Percentiles rank a stretch among this genome's conserved stretches.
These are phyloP conservation scores for Xenopus laevis DNA, from an alignment of 2,113 vertebrate genomes.

Conservation along the genomic window DNA sequence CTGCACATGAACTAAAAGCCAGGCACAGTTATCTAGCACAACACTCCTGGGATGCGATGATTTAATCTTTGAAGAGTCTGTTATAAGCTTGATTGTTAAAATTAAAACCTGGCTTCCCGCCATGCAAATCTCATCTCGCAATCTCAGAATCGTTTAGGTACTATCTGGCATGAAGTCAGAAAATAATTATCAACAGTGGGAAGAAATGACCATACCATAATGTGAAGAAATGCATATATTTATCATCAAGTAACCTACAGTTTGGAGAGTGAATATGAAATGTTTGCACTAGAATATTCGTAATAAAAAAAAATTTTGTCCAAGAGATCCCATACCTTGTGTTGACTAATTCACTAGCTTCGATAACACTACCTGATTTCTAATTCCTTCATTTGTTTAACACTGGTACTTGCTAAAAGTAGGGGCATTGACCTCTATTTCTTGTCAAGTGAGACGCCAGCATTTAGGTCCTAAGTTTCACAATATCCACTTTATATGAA, in stretches of 20 bases:
- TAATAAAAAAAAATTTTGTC: too few relatives aligned
- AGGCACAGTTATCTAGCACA: not conserved
- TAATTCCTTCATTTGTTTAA: too few relatives aligned
- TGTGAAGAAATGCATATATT: slow-evolving; percentile 18
- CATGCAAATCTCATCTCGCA: slow-evolving; percentile 19
- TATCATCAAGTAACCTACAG: not conserved
- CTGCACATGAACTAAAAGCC: slow-evolving; percentile 3
- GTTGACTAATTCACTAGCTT: too few relatives aligned
- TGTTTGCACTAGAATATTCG: too few relatives aligned
- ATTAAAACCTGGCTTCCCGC: slow-evolving; percentile 47
- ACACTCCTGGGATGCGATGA: slow-evolving; percentile 6
- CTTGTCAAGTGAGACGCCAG: too few relatives aligned
- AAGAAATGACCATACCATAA: slow-evolving; percentile 26
- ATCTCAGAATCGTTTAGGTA: slow-evolving; percentile 4
- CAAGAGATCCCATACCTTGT: too few relatives aligned
- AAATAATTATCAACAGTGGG: slow-evolving; percentile 3
- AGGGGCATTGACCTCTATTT: too few relatives aligned
- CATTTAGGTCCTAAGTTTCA: too few relatives aligned
- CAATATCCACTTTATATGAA: too few relatives aligned
- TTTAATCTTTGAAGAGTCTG: slow-evolving; percentile 38
- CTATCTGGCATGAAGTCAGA: not conserved
- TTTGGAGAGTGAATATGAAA: too few relatives aligned
- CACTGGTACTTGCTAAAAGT: too few relatives aligned
- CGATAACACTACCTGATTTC: too few relatives aligned
- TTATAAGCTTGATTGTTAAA: slow-evolving; percentile 35